A percentile compares a stretch with the other conserved stretches of the same genome.
Conservation (phyloP, 2,888 invertebrate genomes). For the Cancer borealis region DNA sequence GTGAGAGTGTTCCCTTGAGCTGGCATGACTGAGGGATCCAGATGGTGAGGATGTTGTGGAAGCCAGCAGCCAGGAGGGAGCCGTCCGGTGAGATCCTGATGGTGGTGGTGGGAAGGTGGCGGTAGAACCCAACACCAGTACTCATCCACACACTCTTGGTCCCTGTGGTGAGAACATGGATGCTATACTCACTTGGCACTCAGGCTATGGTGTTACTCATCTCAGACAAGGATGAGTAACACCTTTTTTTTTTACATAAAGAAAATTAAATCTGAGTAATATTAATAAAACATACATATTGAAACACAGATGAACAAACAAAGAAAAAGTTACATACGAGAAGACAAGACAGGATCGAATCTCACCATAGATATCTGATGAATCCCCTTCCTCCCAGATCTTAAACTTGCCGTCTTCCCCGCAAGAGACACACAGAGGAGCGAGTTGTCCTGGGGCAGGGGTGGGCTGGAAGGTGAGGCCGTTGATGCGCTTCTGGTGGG, state of each 20-base stretch:
- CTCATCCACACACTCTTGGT: constrained; percentile 84
- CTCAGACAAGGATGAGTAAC: neutral
- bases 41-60: constrained; percentile 85
- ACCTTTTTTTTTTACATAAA: neutral
- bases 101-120: constrained; percentile 83
- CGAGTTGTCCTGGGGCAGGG: neutral
- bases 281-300: neutral
- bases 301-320: neutral
- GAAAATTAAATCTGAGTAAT: neutral
- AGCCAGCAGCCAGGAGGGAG: constrained; percentile 87
- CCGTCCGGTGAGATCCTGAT: constrained; percentile 88
- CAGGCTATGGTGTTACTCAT: neutral
- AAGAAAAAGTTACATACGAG: neutral
- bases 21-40: constrained; percentile 84
- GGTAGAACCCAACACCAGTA: constrained; percentile 84
- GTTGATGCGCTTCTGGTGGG: constrained; percentile 68
- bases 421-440: constrained; percentile 57
- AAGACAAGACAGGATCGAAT: neutral
- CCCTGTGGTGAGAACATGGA: constrained; percentile 33
- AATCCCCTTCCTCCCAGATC: constrained; percentile 66
- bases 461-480: constrained; percentile 59
- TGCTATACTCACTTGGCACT: neutral
- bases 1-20: constrained; percentile 83
- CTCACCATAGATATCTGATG: constrained; percentile 67
- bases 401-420: constrained; percentile 72